Percentiles rank a stretch among this genome's conserved stretches.
These are phyloP conservation scores for Pelochelys cantorii DNA, from an alignment of 2,797 vertebrate genomes.

Conservation along the genomic window DNA sequence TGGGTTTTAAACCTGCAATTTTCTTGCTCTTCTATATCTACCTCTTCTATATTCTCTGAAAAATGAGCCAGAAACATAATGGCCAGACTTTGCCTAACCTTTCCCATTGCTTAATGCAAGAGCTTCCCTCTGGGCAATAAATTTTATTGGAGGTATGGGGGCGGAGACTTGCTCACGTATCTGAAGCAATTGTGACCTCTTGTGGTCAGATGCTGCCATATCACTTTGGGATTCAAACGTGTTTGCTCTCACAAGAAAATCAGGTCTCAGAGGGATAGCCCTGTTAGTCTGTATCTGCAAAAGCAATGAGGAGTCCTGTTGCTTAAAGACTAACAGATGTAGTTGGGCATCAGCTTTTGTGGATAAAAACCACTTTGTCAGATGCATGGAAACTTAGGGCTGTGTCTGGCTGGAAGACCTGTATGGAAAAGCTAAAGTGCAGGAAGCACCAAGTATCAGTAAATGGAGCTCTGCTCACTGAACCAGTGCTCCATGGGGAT, in stretches of 20 bases:
- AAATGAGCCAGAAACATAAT: background rate
- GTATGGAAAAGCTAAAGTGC: background rate
- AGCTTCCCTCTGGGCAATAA: background rate
- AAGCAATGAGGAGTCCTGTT: too few species aligned
- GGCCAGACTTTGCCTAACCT: background rate
- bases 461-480: rapidly evolving
- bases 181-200: constrained; percentile 65
- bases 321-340: too few species aligned
- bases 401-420: background rate
- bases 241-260: background rate
- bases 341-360: too few species aligned
- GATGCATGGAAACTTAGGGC: too few species aligned
- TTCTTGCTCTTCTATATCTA: background rate
- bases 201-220: constrained; percentile 43
- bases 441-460: background rate
- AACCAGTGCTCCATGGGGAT: rapidly evolving
- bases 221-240: background rate
- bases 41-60: rapidly evolving
- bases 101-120: background rate
- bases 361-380: too few species aligned
- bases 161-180: rapidly evolving
- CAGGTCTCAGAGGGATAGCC: too few species aligned
- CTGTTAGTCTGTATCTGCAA: too few species aligned
- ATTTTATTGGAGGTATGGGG: background rate
- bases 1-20: background rate